Evolutionary conservation across 2,113 vertebrate species (phyloP).

Genomic region (Fukomys damarensis): DNA sequence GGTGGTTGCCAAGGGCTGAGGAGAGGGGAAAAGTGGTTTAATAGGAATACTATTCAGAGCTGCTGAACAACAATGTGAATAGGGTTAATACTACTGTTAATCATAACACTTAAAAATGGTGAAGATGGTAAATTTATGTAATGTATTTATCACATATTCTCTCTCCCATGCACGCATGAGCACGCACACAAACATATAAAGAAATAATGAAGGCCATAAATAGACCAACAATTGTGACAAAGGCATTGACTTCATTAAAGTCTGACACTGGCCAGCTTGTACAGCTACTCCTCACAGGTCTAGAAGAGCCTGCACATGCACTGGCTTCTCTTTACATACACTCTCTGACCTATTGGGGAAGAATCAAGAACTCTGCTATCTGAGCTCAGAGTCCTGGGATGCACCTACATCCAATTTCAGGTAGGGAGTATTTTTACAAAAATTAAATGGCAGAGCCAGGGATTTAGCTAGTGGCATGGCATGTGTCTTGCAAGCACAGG

Average conservation of each 20-base stretch:
- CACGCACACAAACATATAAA: neutral
- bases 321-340: neutral
- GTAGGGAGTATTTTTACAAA: neutral
- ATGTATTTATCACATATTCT: neutral
- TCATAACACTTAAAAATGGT: neutral
- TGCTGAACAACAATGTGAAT: neutral
- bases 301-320: neutral
- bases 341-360: slow-evolving; percentile 5
- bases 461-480: no score
- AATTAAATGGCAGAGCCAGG: neutral
- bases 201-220: slow-evolving; percentile 12
- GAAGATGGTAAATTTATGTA: neutral
- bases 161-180: neutral
- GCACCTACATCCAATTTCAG: slow-evolving; percentile 2
- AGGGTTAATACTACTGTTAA: neutral
- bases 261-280: neutral
- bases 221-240: neutral
- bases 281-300: neutral
- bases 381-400: slow-evolving; percentile 15
- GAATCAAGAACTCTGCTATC: neutral
- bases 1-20: neutral
- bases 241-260: slow-evolving; percentile 42
- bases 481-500: no score
- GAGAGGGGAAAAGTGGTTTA: neutral
- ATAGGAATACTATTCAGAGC: neutral